A percentile compares a stretch with the other conserved stretches of the same genome.
Evolutionary conservation across 2,797 vertebrate species (phyloP).

Genomic region (Chromis chromis): DNA sequence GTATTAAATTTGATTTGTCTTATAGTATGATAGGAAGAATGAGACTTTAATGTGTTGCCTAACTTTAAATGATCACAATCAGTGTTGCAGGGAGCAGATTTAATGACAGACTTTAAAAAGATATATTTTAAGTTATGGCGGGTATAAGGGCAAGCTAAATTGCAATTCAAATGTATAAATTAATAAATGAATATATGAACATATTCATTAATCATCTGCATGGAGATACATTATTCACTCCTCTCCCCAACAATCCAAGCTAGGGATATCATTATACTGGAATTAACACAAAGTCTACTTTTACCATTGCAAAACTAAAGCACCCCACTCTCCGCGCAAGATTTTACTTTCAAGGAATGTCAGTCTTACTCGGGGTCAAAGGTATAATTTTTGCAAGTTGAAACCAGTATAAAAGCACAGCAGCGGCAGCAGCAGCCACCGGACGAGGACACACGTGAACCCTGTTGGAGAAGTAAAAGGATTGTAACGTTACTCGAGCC

Average conservation of each 20-base stretch:
- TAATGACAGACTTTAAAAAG: not conserved
- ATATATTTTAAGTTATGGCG: slow-evolving; percentile 24
- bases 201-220: slow-evolving; percentile 83
- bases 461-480: slow-evolving; percentile 13
- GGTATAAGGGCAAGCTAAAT: slow-evolving; percentile 53
- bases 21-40: not conserved
- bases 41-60: not conserved
- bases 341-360: slow-evolving; percentile 83
- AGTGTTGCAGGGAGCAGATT: not conserved
- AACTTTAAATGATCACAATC: slow-evolving; percentile 10
- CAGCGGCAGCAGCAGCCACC: slow-evolving; percentile 43
- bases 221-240: slow-evolving; percentile 82
- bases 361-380: slow-evolving; percentile 82
- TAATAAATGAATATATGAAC: slow-evolving; percentile 84
- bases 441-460: slow-evolving; percentile 49
- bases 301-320: slow-evolving; percentile 81
- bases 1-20: not conserved
- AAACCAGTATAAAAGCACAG: slow-evolving; percentile 78
- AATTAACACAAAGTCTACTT: slow-evolving; percentile 80
- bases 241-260: slow-evolving; percentile 59
- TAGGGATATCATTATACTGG: slow-evolving; percentile 83
- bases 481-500: not conserved
- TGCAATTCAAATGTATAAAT: slow-evolving; percentile 76
- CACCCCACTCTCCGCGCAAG: slow-evolving; percentile 53
- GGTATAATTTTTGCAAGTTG: slow-evolving; percentile 81